Evolutionary conservation across 2,888 invertebrate species (phyloP), one percentile per base, ranked within the genome.

Genomic region (Morpho helenor): DNA sequence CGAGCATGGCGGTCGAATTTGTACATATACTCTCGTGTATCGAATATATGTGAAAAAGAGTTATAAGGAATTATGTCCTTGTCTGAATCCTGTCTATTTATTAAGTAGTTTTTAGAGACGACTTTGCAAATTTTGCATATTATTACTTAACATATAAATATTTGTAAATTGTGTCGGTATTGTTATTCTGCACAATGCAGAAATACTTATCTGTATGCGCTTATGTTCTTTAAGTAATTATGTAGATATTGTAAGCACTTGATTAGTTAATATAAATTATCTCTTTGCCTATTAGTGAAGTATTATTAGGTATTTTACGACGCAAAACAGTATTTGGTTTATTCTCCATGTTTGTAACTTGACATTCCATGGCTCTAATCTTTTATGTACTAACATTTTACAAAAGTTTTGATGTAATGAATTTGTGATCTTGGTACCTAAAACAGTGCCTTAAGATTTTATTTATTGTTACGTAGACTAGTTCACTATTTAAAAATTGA

Each of bases 181-280:
- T 89, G 90, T 90, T 90, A 90, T 90, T 90, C 90, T 90, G 90
- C 89, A 90, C 82, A 90, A 89, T 89, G 90, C 89, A 80, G 90
- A 90, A 90, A 88, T 90, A 89, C 82, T 87, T 88, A 84, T 84
- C 80, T 87, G 85, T 89, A 88, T 90, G 90, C 90, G 90, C 90
- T 90, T 90, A 89, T 87, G 78, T 84, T 83, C 78, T 63, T 80
- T 83, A 82, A 77, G 77, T 83, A 76, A 81, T 80, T 88, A 82
- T 87, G 82, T 77, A 82, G 78, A 73, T 77, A 79, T 77, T 74
- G 74, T 76, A 71, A 71, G 72, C 74, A 76, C 70, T 76, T 75
- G 75, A 70, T 79, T 80, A 84, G 84, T 73, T 70, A 80, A 80
- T 80, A 76, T 77, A 76, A 73, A 73, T 73, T 76, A 72, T 74